Evolutionary conservation across 37 sponge, comb jelly and placozoan species (phyloP).

Genomic region (Beroe forskalii): DNA sequence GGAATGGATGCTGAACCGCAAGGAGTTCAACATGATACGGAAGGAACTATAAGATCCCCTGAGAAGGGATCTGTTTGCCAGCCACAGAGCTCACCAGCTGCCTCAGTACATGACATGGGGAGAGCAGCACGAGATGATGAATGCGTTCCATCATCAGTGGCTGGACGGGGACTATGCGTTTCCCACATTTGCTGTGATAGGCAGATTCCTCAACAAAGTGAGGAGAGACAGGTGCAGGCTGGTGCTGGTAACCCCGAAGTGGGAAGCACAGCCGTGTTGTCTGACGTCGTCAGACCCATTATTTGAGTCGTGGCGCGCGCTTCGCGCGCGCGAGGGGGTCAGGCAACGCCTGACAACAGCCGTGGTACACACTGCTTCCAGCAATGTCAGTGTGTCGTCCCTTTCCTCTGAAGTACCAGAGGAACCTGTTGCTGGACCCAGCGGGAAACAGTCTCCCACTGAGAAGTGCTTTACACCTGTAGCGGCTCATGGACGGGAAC

Average conservation of each 20-base stretch:
- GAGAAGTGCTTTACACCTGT: not conserved
- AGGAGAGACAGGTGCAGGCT: not conserved
- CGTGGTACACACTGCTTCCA: not conserved
- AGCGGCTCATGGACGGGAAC: not conserved
- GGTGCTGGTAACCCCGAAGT: not conserved
- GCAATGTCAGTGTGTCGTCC: not conserved
- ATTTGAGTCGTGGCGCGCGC: no score
- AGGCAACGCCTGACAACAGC: no score
- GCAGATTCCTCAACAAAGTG: not conserved
- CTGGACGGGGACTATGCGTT: conserved; percentile 19
- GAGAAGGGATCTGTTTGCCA: not conserved
- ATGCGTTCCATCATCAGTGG: not conserved
- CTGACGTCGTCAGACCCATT: no score
- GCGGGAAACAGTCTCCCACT: not conserved
- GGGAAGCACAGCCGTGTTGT: not conserved
- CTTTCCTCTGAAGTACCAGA: not conserved
- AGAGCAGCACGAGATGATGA: not conserved
- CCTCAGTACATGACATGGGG: not conserved
- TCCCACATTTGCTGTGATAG: not conserved
- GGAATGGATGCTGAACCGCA: not conserved
- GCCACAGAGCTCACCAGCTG: not conserved
- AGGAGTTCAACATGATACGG: not conserved
- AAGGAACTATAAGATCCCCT: not conserved
- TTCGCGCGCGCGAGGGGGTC: no score
- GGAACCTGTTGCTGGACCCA: not conserved